These are phyloP conservation scores for Ips typographus DNA, from an alignment of 1,140 invertebrate genomes.

Conservation along the genomic window DNA sequence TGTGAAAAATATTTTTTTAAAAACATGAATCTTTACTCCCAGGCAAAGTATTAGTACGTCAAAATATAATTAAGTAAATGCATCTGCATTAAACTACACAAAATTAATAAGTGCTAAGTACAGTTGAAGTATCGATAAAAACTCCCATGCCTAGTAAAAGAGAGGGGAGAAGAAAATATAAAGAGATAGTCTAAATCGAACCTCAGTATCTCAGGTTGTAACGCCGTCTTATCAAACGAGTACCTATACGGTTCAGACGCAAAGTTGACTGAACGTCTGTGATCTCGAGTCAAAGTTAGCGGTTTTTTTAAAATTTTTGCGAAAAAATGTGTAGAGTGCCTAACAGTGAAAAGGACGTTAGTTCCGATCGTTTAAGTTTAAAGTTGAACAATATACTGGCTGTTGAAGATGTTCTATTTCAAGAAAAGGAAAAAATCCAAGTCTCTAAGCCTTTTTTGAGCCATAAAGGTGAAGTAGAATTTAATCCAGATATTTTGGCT, in stretches of 20 bases:
- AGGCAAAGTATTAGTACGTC: no score
- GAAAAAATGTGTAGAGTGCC: conserved; percentile 38
- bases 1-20: no score
- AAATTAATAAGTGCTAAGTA: no score
- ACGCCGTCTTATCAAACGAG: conserved; percentile 2
- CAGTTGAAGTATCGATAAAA: background rate
- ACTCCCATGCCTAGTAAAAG: conserved; percentile 4
- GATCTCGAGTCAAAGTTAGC: background rate
- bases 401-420: conserved; percentile 5
- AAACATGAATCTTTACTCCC: no score
- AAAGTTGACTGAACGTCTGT: conserved; percentile 15
- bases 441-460: background rate
- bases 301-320: conserved; percentile 2
- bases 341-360: conserved; percentile 23
- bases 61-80: no score
- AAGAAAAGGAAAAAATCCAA: conserved; percentile 6
- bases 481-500: conserved; percentile 36
- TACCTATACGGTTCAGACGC: background rate
- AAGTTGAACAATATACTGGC: conserved; percentile 1
- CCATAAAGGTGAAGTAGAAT: conserved; percentile 11
- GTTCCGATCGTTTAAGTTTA: conserved; percentile 7
- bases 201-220: conserved; percentile 3
- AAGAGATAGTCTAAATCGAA: conserved; percentile 10
- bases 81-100: no score
- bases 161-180: conserved; percentile 11